Base-by-base conservation (phyloP, 2,797 vertebrate species). In the Darevskia nairensis region DNA sequence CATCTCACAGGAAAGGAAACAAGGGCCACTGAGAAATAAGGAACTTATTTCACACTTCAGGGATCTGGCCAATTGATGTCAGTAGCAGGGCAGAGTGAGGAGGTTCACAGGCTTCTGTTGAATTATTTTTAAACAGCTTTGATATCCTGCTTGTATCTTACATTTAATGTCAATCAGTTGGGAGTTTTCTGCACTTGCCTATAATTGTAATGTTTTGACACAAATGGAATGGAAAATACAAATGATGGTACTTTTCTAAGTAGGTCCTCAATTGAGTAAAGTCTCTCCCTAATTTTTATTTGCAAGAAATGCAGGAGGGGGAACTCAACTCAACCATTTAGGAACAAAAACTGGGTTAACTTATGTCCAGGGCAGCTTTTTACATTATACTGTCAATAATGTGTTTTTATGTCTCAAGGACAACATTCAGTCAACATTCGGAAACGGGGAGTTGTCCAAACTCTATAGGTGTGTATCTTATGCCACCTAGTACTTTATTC, bases 191-290 rank as follows among this genome's bases (percentile, higher is more conserved):
- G 77, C 8, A 69, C 83, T 66, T 68, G 59, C 50, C 41, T 85
- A 35, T 21, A 41, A 74, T 85, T 82, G 55, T 84, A 35, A 59
- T 0, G 2, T 79, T 44, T 85, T 25, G 68, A 4, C 66, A 81
- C 13, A 78, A 74, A 88, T 85, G 50, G 87, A 89, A 41, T 76
- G 35, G 17, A 92, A 90, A 78, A 94, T 90, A 90, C 90, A 92
- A 93, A 91, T 81, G 78, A 90, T 88, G 80, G 80, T 29, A 82
- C 0, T 7, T 74, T 80, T 85, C 59, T 82, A 85, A 35, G 66
- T 78, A 66, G 0, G 3, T 50, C 89, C 86, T 68, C 84, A 85
- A 82, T 69, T 76, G 3, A 81, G 6, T 69, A 50, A 72, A 27
- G 76, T 77, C 69, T 86, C 90, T 80, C 76, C 66, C 78, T 85